These are phyloP conservation scores for Scyliorhinus canicula DNA, from an alignment of 2,797 vertebrate genomes.

Conservation along the genomic window DNA sequence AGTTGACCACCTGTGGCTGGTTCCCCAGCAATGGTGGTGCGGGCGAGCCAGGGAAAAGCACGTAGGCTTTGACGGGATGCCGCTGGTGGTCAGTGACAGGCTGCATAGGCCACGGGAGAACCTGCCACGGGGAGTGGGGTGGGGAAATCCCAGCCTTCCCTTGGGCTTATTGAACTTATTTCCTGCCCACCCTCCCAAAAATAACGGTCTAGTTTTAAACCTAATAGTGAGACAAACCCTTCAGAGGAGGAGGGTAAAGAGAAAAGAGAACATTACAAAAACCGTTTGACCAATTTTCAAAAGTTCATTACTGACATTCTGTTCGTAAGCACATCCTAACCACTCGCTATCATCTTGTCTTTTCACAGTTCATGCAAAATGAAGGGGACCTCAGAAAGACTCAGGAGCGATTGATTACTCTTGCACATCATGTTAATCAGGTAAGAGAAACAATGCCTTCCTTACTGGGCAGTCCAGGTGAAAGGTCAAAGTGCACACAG, in stretches of 20 bases:
- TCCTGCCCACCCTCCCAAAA: too few relatives aligned
- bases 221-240: not conserved
- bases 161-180: not conserved
- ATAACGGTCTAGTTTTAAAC: not conserved
- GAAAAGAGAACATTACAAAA: not conserved
- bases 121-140: too few relatives aligned
- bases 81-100: too few relatives aligned
- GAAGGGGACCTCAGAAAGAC: constrained; percentile 39
- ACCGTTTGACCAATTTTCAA: not conserved
- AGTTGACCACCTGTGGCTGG: too few relatives aligned
- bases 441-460: constrained; percentile 13
- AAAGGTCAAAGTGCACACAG: not conserved
- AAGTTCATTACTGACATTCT: not conserved
- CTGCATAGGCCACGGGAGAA: too few relatives aligned
- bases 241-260: not conserved
- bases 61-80: too few relatives aligned
- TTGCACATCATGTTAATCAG: constrained; percentile 43
- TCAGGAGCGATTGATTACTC: constrained; percentile 39
- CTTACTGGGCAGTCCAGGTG: not conserved
- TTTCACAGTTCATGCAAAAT: constrained; percentile 41
- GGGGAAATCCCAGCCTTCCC: too few relatives aligned
- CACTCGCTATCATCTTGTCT: not conserved
- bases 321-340: not conserved
- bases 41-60: too few relatives aligned
- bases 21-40: too few relatives aligned